These are phyloP conservation scores for Sminthurides bifidus DNA, from an alignment of 1,140 invertebrate species.

Conservation along the genomic window DNA sequence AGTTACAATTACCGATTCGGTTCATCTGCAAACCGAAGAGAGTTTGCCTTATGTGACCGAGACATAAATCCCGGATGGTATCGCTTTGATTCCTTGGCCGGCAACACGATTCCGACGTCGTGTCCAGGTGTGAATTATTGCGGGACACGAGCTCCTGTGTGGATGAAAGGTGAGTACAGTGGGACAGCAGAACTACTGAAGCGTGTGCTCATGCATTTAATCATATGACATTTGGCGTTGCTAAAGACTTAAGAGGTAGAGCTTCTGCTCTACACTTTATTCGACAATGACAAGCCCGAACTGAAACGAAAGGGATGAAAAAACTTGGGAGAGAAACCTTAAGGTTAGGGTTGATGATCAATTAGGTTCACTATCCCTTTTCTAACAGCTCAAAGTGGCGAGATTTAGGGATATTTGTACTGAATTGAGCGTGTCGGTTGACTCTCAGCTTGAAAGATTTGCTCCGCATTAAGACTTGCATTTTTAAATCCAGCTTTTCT, in stretches of 20 bases:
- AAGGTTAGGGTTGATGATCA: conserved; percentile 6
- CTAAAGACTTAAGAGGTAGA: too few relatives aligned
- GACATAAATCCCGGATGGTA: conserved; percentile 31
- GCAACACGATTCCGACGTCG: conserved; percentile 31
- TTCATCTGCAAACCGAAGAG: conserved; percentile 12
- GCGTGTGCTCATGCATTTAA: neutral
- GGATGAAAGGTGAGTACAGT: conserved; percentile 33
- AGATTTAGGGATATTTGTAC: too few relatives aligned
- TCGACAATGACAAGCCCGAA: too few relatives aligned
- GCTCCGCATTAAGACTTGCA: too few relatives aligned
- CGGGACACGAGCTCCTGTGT: conserved; percentile 31
- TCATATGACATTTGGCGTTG: neutral
- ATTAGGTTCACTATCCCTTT: conserved; percentile 3
- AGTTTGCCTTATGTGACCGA: conserved; percentile 30
- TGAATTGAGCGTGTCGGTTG: too few relatives aligned
- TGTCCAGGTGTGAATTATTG: conserved; percentile 32
- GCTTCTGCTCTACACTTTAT: too few relatives aligned
- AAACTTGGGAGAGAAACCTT: too few relatives aligned
- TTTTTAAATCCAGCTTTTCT: too few relatives aligned
- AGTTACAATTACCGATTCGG: conserved; percentile 33
- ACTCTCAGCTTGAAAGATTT: too few relatives aligned
- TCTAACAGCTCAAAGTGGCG: too few relatives aligned
- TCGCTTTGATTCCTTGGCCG: conserved; percentile 29
- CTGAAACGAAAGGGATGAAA: too few relatives aligned
- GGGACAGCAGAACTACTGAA: neutral